A percentile compares a stretch with the other conserved stretches of the same genome.
Conservation (phyloP, 2,888 invertebrate genomes). For the Quadroppia sp. region DNA sequence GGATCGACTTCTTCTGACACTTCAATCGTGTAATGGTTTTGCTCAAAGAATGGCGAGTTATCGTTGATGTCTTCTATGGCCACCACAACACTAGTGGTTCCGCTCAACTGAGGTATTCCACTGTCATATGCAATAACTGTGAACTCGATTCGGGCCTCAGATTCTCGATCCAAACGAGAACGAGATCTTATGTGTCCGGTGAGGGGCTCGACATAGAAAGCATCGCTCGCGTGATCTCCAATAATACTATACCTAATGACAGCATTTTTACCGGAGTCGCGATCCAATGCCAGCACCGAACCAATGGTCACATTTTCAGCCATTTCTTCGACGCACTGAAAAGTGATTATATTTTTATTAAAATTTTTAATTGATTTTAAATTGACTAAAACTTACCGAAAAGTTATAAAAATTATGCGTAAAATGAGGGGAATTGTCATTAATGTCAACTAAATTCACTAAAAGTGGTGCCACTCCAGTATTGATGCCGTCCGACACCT, state of each 20-base stretch:
- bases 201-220: constrained; percentile 47
- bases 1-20: constrained; percentile 48
- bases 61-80: constrained; percentile 82
- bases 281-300: constrained; percentile 61
- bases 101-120: constrained; percentile 49
- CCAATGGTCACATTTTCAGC: constrained; percentile 48
- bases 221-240: constrained; percentile 48
- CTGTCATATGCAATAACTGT: constrained; percentile 48
- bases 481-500: constrained; percentile 49
- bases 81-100: constrained; percentile 53
- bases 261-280: constrained; percentile 69
- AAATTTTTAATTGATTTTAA: not conserved
- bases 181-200: constrained; percentile 47
- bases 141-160: constrained; percentile 47
- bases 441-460: constrained; percentile 49
- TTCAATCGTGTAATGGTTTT: constrained; percentile 47
- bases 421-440: constrained; percentile 48
- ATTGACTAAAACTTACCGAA: constrained; percentile 42
- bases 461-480: constrained; percentile 49
- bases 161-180: constrained; percentile 47
- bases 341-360: not conserved
- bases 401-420: constrained; percentile 49
- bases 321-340: constrained; percentile 47
- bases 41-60: constrained; percentile 69
- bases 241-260: constrained; percentile 75